Evolutionary conservation across 2,797 vertebrate species (phyloP).

Genomic region (Karalla daura): DNA sequence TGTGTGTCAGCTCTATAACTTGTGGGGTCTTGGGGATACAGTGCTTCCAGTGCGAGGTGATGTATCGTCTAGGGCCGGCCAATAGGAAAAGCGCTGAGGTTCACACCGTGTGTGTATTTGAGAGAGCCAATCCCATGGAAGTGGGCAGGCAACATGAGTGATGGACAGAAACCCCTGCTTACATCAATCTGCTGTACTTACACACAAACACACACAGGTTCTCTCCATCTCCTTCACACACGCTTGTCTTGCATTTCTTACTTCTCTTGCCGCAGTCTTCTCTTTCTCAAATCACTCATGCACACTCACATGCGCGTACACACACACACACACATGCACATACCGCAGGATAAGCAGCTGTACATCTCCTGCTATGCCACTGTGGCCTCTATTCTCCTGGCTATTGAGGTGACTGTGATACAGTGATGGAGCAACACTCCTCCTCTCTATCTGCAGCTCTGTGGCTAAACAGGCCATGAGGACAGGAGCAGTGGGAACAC

Average conservation of each 20-base stretch:
- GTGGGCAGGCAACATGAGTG: conserved; percentile 68
- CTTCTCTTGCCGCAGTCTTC: conserved; percentile 17
- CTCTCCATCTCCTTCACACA: neutral
- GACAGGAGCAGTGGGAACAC: conserved; percentile 31
- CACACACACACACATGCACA: conserved; percentile 1
- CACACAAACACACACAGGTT: neutral
- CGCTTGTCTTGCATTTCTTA: conserved; percentile 24
- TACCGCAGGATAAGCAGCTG: conserved; percentile 12
- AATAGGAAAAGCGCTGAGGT: conserved; percentile 80
- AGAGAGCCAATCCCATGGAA: conserved; percentile 61
- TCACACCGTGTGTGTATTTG: conserved; percentile 50
- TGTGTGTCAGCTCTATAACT: conserved; percentile 64
- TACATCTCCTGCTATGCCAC: neutral
- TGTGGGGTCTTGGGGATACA: conserved; percentile 62
- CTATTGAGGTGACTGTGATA: conserved; percentile 34
- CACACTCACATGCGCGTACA: neutral
- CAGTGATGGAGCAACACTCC: conserved; percentile 24
- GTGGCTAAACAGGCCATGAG: conserved; percentile 53
- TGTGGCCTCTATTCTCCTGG: conserved; percentile 35
- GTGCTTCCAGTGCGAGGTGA: conserved; percentile 66
- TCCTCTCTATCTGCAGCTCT: conserved; percentile 1
- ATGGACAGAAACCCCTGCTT: conserved; percentile 72
- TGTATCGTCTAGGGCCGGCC: conserved; percentile 68
- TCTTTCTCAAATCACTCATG: neutral
- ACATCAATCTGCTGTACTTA: conserved; percentile 75